A percentile compares a stretch with the other conserved stretches of the same genome.
phyloP scores from a whole-genome alignment of 2,888 invertebrate genomes.

The Agrochola litura region DNA sequence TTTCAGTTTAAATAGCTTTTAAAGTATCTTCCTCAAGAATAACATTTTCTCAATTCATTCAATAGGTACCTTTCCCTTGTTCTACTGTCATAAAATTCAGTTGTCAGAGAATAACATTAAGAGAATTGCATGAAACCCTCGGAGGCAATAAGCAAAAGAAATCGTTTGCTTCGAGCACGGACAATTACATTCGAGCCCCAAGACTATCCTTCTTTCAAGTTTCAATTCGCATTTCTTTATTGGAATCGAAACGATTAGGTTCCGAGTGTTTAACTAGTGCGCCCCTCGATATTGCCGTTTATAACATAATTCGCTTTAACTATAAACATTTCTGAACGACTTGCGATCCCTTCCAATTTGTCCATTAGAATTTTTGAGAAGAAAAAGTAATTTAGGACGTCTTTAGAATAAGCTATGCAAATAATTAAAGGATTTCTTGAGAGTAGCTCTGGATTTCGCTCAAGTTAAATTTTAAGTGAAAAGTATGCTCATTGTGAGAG shows the following conservation, averaged over 20 bases:
- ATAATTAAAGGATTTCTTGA: slow-evolving; percentile 60
- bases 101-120: slow-evolving; percentile 84
- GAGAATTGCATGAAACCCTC: slow-evolving; percentile 83
- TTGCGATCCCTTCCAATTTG: slow-evolving; percentile 57
- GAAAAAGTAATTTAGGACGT: slow-evolving; percentile 54
- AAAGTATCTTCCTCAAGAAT: slow-evolving; percentile 34
- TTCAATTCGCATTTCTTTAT: slow-evolving; percentile 84
- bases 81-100: slow-evolving; percentile 80
- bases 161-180: slow-evolving; percentile 83
- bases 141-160: slow-evolving; percentile 85
- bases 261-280: slow-evolving; percentile 73
- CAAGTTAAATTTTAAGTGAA: slow-evolving; percentile 29
- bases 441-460: slow-evolving; percentile 35
- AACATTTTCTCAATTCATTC: slow-evolving; percentile 56
- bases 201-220: slow-evolving; percentile 84
- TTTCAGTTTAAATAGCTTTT: slow-evolving; percentile 7
- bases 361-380: slow-evolving; percentile 51
- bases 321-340: slow-evolving; percentile 62
- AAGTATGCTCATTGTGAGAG: slow-evolving; percentile 37
- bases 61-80: slow-evolving; percentile 61
- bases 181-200: slow-evolving; percentile 82
- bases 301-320: slow-evolving; percentile 63
- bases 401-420: slow-evolving; percentile 59
- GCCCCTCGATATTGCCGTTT: slow-evolving; percentile 65
- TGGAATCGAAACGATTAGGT: slow-evolving; percentile 79